phyloP scores from a whole-genome alignment of 1,140 invertebrate species.

The Lasioglossum albipes region DNA sequence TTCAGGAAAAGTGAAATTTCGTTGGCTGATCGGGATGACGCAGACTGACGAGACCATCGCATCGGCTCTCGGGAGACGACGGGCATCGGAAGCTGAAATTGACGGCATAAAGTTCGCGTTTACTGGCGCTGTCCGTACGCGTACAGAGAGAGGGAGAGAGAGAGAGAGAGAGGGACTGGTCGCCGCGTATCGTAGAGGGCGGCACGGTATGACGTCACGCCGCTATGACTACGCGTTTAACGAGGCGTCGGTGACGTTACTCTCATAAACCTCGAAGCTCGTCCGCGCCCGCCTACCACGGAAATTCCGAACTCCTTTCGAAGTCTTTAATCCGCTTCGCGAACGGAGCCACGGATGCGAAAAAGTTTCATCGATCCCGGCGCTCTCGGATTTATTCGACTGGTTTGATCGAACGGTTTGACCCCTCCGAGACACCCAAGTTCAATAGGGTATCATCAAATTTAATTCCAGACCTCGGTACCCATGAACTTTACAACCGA shows the following conservation, averaged over 20 bases:
- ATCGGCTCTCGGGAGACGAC: constrained; percentile 44
- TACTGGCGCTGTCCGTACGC: constrained; percentile 18
- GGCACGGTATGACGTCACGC: constrained; percentile 50
- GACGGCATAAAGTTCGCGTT: constrained; percentile 50
- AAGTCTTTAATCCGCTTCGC: constrained; percentile 28
- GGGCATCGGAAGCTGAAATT: constrained; percentile 46
- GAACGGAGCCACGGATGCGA: not conserved
- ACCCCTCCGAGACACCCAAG: not conserved
- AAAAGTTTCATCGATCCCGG: not conserved
- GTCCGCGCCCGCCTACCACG: constrained; percentile 7
- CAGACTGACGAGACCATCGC: constrained; percentile 11
- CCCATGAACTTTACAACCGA: no score
- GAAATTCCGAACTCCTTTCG: constrained; percentile 14
- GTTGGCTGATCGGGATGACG: not conserved
- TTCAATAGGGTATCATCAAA: no score
- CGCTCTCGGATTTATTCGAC: not conserved
- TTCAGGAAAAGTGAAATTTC: constrained; percentile 10
- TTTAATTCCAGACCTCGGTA: no score
- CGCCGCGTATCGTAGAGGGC: constrained; percentile 34
- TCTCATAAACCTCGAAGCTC: constrained; percentile 45
- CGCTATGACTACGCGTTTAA: constrained; percentile 40
- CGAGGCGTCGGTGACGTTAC: constrained; percentile 48
- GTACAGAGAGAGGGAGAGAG: no score
- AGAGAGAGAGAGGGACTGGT: not conserved
- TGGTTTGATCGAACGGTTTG: not conserved